Conservation (phyloP, 2,888 invertebrate species). For the Hypolimnas misippus region DNA sequence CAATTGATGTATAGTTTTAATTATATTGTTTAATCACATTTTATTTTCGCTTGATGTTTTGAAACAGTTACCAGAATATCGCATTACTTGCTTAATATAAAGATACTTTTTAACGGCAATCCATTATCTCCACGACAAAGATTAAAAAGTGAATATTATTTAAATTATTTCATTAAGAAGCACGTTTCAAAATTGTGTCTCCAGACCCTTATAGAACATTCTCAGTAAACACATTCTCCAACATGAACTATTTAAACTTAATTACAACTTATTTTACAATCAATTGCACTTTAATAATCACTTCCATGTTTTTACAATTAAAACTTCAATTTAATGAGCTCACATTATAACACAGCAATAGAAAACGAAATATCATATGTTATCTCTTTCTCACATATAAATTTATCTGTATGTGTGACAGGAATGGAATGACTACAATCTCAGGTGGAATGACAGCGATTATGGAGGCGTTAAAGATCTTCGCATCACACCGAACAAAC, state of each 20-base stretch:
- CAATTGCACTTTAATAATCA: background rate
- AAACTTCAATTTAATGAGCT: background rate
- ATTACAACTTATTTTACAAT: background rate
- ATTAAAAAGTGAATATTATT: no score
- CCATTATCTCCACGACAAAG: no score
- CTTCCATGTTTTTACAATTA: background rate
- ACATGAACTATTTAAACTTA: background rate
- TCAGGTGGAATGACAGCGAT: conserved; percentile 97
- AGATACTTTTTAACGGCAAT: no score
- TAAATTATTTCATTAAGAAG: background rate
- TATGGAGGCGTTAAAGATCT: conserved; percentile 97
- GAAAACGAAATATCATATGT: no score
- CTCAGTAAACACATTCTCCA: background rate
- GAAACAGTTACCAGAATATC: no score
- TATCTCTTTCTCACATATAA: conserved; percentile 51
- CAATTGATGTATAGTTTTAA: no score
- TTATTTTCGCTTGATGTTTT: no score
- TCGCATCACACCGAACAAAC: conserved; percentile 95
- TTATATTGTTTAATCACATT: no score
- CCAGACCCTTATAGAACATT: background rate
- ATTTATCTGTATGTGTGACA: conserved; percentile 71
- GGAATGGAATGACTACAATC: conserved; percentile 99
- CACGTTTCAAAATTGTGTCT: background rate
- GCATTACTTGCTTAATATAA: no score
- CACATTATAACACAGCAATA: no score